phyloP scores from a whole-genome alignment of 2,797 vertebrate species.

The Leptatherina wallacei region DNA sequence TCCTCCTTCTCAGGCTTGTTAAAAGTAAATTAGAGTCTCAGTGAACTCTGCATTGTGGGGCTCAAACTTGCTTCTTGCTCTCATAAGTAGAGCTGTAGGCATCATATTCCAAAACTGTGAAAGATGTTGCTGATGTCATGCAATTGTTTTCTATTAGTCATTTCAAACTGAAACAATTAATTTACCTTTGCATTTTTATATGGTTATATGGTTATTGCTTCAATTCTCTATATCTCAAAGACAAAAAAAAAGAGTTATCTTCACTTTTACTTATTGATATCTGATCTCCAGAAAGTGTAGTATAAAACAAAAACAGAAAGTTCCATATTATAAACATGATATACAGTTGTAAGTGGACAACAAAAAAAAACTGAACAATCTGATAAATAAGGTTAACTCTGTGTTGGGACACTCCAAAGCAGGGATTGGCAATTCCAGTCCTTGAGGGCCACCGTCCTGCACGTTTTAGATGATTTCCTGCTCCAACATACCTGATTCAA shows the following conservation, averaged over 20 bases:
- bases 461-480: too few relatives aligned
- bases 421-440: too few relatives aligned
- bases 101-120: slow-evolving; percentile 19
- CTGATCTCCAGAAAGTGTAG: not conserved
- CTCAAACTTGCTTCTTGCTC: slow-evolving; percentile 16
- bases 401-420: too few relatives aligned
- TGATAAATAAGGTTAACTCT: too few relatives aligned
- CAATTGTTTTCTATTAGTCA: slow-evolving; percentile 8
- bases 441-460: too few relatives aligned
- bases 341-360: not conserved
- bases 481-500: too few relatives aligned
- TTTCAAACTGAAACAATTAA: slow-evolving; percentile 5
- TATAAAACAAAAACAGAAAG: not conserved
- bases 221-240: not conserved
- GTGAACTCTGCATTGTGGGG: slow-evolving; percentile 28
- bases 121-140: not conserved
- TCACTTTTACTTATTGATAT: not conserved
- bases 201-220: not conserved
- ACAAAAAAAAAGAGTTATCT: not conserved
- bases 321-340: not conserved
- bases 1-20: slow-evolving; percentile 33
- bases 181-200: slow-evolving; percentile 1
- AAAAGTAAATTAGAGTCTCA: slow-evolving; percentile 43
- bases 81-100: slow-evolving; percentile 11
- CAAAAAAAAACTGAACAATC: not conserved